Evolutionary conservation across 2,113 vertebrate species (phyloP), one percentile per base, ranked within the genome.

Genomic region (Rhinoderma darwinii): DNA sequence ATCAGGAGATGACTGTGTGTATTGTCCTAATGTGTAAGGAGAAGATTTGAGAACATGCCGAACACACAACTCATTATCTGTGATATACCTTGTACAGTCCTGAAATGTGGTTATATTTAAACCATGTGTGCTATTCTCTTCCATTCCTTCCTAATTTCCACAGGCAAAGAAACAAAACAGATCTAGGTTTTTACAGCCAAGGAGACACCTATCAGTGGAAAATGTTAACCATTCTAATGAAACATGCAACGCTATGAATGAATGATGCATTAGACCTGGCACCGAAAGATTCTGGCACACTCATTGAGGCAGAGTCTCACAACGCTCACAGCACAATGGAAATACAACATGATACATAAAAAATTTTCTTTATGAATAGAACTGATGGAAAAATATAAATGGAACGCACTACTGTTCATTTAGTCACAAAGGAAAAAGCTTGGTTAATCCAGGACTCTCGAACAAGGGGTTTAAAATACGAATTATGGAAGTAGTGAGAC

Each of bases 181-280:
- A 32, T 88, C 32, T 43, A 14, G 72, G 79, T 79, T 81, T 88
- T 90, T 39, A 56, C 43, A 78, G 82, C 77, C 50, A 54, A 6
- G 37, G 87, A 37, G 1, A 1, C 59, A 1, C 51, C 51, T 0
- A 22, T 12, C 0, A 14, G 22, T 11, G 51, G 80, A 88, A 89
- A 86, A 82, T 37, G 39, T 41, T 41, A 88, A 86, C 73, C 25
- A 15, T 74, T 22, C 37, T 66, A 61, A 79, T 0, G 54, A 88
- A 9, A 59, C 39, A 56, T 74, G 22, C 18, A 76, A 22, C 84
- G 0, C 0, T 54, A 78, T 1, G 0, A 59, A 82, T 81, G 17
- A 51, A 82, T 73, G 82, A 73, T 78, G 54, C 25, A 30, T 72
- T 44, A 12, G 0, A 0, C 30, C 56, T 30, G 44, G 84, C 79